Percentiles rank a stretch among this genome's conserved stretches.
These are phyloP conservation scores for Plutomurus gul DNA, from an alignment of 1,140 invertebrate species.

Conservation along the genomic window DNA sequence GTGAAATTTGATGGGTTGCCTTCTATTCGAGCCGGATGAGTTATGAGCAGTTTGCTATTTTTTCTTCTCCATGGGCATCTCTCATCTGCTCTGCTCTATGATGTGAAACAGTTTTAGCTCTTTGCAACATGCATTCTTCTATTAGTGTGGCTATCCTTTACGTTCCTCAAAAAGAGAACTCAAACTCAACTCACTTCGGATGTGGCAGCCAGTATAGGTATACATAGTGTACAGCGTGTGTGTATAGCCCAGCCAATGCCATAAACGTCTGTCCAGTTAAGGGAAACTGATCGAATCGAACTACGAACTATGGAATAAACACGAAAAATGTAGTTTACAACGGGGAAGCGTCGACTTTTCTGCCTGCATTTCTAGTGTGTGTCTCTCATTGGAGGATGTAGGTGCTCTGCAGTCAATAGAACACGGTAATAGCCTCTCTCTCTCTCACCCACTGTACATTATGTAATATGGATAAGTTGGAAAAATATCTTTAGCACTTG, in stretches of 20 bases:
- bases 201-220: too few relatives aligned
- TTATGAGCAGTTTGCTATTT: slow-evolving; percentile 31
- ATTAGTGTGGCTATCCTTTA: background rate
- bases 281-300: background rate
- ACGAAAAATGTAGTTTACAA: background rate
- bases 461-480: too few relatives aligned
- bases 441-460: too few relatives aligned
- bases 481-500: slow-evolving; percentile 12
- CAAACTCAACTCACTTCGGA: too few relatives aligned
- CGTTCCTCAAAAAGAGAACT: too few relatives aligned
- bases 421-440: background rate
- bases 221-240: too few relatives aligned
- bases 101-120: slow-evolving; percentile 24
- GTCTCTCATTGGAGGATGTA: too few relatives aligned
- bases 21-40: slow-evolving; percentile 29
- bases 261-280: background rate
- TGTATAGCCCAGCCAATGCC: too few relatives aligned
- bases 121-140: background rate
- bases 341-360: background rate
- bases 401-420: background rate
- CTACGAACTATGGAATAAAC: too few relatives aligned
- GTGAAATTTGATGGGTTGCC: slow-evolving; percentile 43
- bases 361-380: too few relatives aligned
- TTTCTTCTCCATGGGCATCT: slow-evolving; percentile 21
- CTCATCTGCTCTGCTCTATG: slow-evolving; percentile 3